Evolutionary conservation across 1,140 invertebrate genomes (phyloP), one percentile per base, ranked within the genome.

Genomic region (Arctopsyche grandis): DNA sequence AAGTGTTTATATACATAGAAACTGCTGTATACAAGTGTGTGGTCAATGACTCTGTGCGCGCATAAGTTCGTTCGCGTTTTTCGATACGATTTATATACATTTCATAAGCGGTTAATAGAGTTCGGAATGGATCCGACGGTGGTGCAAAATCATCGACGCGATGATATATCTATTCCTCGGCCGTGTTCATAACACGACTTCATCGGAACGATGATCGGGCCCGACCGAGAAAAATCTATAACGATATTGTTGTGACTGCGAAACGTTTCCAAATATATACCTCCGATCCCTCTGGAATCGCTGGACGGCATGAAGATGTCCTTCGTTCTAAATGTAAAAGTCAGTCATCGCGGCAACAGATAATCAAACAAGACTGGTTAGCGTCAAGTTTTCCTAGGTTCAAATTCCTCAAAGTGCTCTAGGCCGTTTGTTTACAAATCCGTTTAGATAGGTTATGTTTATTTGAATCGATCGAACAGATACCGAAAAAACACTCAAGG

Each of bases 391-490:
- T 80, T 69, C 63, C 63, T 66, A 26, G 63, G 38, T 81, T 78
- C 77, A 77, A 81, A 79, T 79, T 73, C 80, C 63, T 48, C 74
- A n/a, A 70, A 79, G 78, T 78, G 81, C 29, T 79, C 38, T 70
- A 78, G 78, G 78, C 78, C 75, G 48, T 12, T 52, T 78, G 80
- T 81, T 81, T 81, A 78, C 71, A 43, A 46, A 75, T 75, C 63
- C 26, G 52, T 79, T 81, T 79, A 79, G 77, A 79, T 63, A 74
- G 76, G 60, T 69, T 74, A 16, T 56, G 77, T 81, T 81, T 81
- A 66, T 79, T 81, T 79, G 75, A 44, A 71, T 76, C 52, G 73
- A 44, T 71, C 16, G 69, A 71, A 52, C 69, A n/a, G 29, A 44
- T 48, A 46, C 22, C 48, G 16, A 56, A 26, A 66, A 22, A 66